Percentiles rank a stretch among this genome's conserved stretches.
These are phyloP conservation scores for Macquaria ambigua DNA, from an alignment of 2,113 vertebrate species.

Conservation along the genomic window DNA sequence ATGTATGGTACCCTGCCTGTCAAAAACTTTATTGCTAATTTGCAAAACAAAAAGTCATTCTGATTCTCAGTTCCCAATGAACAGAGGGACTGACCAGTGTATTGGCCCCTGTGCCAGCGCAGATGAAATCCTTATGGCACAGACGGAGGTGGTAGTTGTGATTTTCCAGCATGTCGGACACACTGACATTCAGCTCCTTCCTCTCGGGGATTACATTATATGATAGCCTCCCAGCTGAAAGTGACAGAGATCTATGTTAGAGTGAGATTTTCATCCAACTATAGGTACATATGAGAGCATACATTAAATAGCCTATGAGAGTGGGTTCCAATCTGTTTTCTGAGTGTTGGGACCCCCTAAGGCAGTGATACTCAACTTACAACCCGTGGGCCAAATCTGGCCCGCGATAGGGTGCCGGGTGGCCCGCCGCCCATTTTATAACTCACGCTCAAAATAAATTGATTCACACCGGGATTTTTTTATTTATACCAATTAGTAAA, in stretches of 20 bases:
- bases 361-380: too few species aligned
- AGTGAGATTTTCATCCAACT: neutral
- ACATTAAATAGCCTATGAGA: neutral
- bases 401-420: too few species aligned
- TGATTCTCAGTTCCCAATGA: neutral
- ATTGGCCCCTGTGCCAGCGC: conserved; percentile 78
- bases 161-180: conserved; percentile 79
- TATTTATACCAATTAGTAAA: too few species aligned
- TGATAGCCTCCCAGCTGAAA: conserved; percentile 84
- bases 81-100: conserved; percentile 81
- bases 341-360: neutral
- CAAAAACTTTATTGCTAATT: too few species aligned
- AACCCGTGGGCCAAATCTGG: too few species aligned
- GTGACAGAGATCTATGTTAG: neutral
- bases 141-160: conserved; percentile 87
- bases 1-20: too few species aligned
- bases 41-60: neutral
- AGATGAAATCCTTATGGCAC: conserved; percentile 87
- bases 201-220: conserved; percentile 81
- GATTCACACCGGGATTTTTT: too few species aligned
- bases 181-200: conserved; percentile 83
- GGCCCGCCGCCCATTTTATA: too few species aligned
- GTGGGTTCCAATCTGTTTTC: too few species aligned
- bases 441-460: too few species aligned
- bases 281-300: too few species aligned